Conservation (phyloP, 2,888 invertebrate species). For the Agrochola lota region DNA sequence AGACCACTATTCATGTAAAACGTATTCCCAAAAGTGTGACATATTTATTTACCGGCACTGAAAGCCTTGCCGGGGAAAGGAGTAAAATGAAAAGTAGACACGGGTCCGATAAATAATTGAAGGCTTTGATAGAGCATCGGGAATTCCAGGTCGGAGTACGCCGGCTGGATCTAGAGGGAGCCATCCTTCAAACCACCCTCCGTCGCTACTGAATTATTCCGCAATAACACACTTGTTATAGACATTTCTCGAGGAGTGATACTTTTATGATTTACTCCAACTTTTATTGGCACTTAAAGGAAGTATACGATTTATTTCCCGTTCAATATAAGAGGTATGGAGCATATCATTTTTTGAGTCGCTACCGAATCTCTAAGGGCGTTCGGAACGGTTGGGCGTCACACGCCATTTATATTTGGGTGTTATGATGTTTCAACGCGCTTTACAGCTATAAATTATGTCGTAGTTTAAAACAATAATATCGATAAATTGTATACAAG, state of each 20-base stretch:
- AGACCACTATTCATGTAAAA: constrained; percentile 80
- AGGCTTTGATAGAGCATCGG: constrained; percentile 89
- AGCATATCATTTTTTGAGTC: constrained; percentile 89
- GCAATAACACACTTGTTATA: constrained; percentile 91
- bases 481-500: constrained; percentile 47
- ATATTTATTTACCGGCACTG: constrained; percentile 84
- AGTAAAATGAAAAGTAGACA: constrained; percentile 90
- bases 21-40: constrained; percentile 84
- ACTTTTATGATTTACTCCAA: constrained; percentile 91
- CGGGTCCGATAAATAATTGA: constrained; percentile 91
- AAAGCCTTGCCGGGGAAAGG: constrained; percentile 85
- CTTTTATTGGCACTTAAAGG: constrained; percentile 91
- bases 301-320: constrained; percentile 90
- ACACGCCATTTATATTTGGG: constrained; percentile 80
- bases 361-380: constrained; percentile 81
- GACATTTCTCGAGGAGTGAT: constrained; percentile 89
- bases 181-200: constrained; percentile 88
- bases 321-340: constrained; percentile 89
- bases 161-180: constrained; percentile 85
- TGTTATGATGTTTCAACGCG: constrained; percentile 69
- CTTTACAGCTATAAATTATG: constrained; percentile 65
- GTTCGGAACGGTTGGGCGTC: constrained; percentile 81
- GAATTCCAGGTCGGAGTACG: constrained; percentile 84
- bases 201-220: constrained; percentile 89
- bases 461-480: constrained; percentile 64